A percentile compares a stretch with the other conserved stretches of the same genome.
These are phyloP conservation scores for Poecilobothrus nobilitatus DNA, from an alignment of 2,888 invertebrate species.

Conservation along the genomic window DNA sequence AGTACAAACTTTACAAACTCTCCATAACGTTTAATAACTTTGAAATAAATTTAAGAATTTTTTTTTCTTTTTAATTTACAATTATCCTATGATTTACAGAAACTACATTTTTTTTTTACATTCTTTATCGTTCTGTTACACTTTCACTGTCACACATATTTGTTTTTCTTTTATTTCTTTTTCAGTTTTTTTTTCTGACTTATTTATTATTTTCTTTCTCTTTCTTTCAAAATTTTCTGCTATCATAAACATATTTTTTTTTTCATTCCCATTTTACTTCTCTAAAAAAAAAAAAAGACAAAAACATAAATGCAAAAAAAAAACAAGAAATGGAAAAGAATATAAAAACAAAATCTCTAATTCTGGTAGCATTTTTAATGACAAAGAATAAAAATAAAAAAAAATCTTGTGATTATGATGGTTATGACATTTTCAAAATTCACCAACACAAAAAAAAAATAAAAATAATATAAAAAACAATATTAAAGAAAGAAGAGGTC, in stretches of 20 bases:
- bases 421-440: not conserved
- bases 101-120: too few relatives aligned
- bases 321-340: not conserved
- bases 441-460: not conserved
- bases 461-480: not conserved
- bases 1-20: too few relatives aligned
- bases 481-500: not conserved
- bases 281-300: not conserved
- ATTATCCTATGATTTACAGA: too few relatives aligned
- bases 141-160: not conserved
- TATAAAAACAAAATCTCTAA: not conserved
- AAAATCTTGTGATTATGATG: not conserved
- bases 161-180: too few relatives aligned
- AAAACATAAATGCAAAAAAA: not conserved
- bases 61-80: too few relatives aligned
- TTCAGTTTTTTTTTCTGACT: too few relatives aligned
- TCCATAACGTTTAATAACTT: too few relatives aligned
- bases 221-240: not conserved
- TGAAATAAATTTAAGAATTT: too few relatives aligned
- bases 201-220: not conserved
- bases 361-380: constrained; percentile 1
- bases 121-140: not conserved
- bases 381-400: not conserved
- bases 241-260: not conserved
- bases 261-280: not conserved